These are phyloP conservation scores for Branchellion lobata DNA, from an alignment of 2,888 invertebrate genomes.

Conservation along the genomic window DNA sequence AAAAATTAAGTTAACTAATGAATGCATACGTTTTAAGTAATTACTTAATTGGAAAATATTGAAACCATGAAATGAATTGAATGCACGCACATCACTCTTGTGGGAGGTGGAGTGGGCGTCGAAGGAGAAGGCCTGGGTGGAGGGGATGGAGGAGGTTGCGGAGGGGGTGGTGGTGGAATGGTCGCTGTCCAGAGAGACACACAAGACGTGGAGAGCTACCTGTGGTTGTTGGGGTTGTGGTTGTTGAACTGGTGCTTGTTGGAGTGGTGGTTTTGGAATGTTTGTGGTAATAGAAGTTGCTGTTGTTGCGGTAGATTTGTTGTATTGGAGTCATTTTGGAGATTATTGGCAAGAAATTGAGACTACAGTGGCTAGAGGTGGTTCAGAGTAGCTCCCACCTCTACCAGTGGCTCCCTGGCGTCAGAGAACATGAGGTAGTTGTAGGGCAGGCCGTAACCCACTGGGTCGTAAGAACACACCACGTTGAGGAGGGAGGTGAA, in stretches of 20 bases:
- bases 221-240: not conserved
- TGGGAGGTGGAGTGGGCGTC: not conserved
- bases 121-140: slow-evolving; percentile 5
- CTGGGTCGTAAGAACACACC: slow-evolving; percentile 95
- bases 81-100: not conserved
- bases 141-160: slow-evolving; percentile 49
- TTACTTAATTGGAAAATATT: not conserved
- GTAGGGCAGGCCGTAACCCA: slow-evolving; percentile 92
- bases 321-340: too few species aligned
- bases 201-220: slow-evolving; percentile 66
- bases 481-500: slow-evolving; percentile 96
- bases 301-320: too few species aligned
- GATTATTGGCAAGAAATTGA: too few species aligned
- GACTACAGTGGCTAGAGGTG: too few species aligned
- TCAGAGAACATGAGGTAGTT: slow-evolving; percentile 94
- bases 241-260: too few species aligned
- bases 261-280: too few species aligned
- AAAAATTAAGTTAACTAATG: too few species aligned
- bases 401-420: slow-evolving; percentile 64
- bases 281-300: too few species aligned
- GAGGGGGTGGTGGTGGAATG: slow-evolving; percentile 52
- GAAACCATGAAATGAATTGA: not conserved
- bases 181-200: slow-evolving; percentile 93
- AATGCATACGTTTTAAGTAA: too few species aligned
- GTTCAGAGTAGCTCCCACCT: slow-evolving; percentile 21